Evolutionary conservation across 1,140 invertebrate species (phyloP), one percentile per base, ranked within the genome.

Genomic region (Drosophila erecta): DNA sequence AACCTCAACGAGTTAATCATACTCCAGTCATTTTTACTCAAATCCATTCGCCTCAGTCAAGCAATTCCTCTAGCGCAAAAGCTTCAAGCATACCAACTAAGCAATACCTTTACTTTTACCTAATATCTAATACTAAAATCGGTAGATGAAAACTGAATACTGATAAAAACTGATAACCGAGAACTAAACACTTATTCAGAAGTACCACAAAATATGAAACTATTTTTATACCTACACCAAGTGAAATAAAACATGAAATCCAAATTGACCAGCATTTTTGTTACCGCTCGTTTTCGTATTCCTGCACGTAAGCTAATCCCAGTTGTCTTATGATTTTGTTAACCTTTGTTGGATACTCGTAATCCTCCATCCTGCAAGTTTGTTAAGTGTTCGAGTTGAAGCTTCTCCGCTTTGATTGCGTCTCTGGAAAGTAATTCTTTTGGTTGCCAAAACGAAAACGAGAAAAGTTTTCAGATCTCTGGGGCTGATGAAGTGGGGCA

Each of bases 361-460:
- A 14, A 73, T 64, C 20, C 51, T 62, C 12, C 60, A 15, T 65
- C 46, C 72, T 76, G 73, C 73, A 49, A 75, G 59, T 75, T 75
- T 74, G 71, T 74, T 74, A 71, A 71, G 65, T 74, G 58, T 74
- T 60, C 35, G 58, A 51, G 33, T 22, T 51, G 20, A 30, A 59
- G 37, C 47, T 46, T 72, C 2, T 43, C 50, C 14, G 44, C 40
- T 62, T 44, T 41, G 22, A 27, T 38, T 30, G 35, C 49, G 38
- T 41, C 66, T 70, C 14, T 44, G 35, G 38, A 27, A 66, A 41
- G 20, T 20, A 74, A 60, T 79, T 89, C 84, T 89, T 89, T 87
- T 87, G 83, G 84, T 87, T 87, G 83, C 83, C 77, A 76, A 75
- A 75, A 86, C 77, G 50, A 76, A 56, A 69, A 57, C 50, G 56